Conservation (phyloP, 1,140 invertebrate genomes). For the Bombus pascuorum region DNA sequence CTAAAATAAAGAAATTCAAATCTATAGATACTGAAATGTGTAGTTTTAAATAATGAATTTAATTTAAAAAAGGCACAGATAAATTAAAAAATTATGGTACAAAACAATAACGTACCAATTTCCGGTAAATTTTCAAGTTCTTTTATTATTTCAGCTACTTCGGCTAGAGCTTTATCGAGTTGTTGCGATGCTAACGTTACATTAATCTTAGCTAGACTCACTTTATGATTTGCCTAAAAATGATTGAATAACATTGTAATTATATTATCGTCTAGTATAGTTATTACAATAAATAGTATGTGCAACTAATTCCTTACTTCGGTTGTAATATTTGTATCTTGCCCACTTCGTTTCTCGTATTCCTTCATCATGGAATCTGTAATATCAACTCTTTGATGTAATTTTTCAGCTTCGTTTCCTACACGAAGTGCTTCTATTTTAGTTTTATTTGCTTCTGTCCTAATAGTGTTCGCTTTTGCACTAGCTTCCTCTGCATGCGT, state of each 20-base stretch:
- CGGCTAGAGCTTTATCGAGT: slow-evolving; percentile 90
- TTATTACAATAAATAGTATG: not conserved
- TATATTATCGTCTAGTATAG: not conserved
- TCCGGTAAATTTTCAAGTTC: slow-evolving; percentile 90
- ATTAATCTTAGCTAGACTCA: slow-evolving; percentile 93
- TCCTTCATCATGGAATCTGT: slow-evolving; percentile 88
- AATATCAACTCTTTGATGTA: slow-evolving; percentile 87
- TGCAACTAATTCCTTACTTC: slow-evolving; percentile 85
- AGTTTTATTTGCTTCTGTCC: slow-evolving; percentile 89
- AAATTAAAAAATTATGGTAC: not conserved
- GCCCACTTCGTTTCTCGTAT: slow-evolving; percentile 88
- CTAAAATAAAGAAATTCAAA: slow-evolving; percentile 73
- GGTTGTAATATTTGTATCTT: slow-evolving; percentile 88
- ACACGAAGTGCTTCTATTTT: slow-evolving; percentile 89
- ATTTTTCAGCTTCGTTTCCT: slow-evolving; percentile 89
- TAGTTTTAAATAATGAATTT: not conserved
- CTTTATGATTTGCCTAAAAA: slow-evolving; percentile 87
- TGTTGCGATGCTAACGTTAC: slow-evolving; percentile 90
- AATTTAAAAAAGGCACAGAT: not conserved
- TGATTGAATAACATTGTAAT: not conserved
- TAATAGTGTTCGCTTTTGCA: slow-evolving; percentile 88
- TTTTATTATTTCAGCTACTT: slow-evolving; percentile 91
- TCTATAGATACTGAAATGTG: not conserved
- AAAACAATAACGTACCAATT: slow-evolving; percentile 83
- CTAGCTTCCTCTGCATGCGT: slow-evolving; percentile 76